A percentile compares a stretch with the other conserved stretches of the same genome.
These are phyloP conservation scores for Colistium nudipinnis DNA, from an alignment of 2,113 vertebrate species.

Conservation along the genomic window DNA sequence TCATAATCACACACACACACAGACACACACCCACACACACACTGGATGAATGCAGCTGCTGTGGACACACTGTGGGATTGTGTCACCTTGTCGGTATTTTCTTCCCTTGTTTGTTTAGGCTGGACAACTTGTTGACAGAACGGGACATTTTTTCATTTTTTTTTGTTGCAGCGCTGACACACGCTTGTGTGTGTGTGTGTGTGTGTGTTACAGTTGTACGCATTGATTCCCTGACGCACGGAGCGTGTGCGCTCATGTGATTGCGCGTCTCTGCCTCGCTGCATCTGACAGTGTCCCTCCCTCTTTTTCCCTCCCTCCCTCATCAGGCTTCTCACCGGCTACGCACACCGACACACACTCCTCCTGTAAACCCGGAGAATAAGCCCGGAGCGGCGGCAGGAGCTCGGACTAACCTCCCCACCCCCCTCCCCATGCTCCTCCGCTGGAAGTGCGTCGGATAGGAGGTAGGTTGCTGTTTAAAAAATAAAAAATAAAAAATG, in stretches of 20 bases:
- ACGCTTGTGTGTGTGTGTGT: not conserved
- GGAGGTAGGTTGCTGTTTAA: conserved; percentile 74
- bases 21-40: not conserved
- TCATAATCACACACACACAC: not conserved
- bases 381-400: conserved; percentile 49
- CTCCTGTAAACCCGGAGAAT: conserved; percentile 47
- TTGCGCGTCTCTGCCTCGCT: conserved; percentile 32
- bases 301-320: conserved; percentile 45
- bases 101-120: conserved; percentile 16
- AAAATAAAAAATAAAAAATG: too few species aligned
- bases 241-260: not conserved
- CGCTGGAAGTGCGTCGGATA: conserved; percentile 65
- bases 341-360: conserved; percentile 63
- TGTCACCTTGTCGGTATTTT: conserved; percentile 34
- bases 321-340: conserved; percentile 66
- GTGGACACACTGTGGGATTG: conserved; percentile 23
- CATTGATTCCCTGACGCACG: conserved; percentile 5
- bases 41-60: conserved; percentile 4
- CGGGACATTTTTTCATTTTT: conserved; percentile 3
- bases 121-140: conserved; percentile 50
- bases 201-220: not conserved
- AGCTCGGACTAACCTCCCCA: conserved; percentile 52
- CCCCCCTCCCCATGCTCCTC: conserved; percentile 46
- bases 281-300: conserved; percentile 74
- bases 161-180: conserved; percentile 19